Evolutionary conservation across 2,888 invertebrate species (phyloP), one percentile per base, ranked within the genome.

Genomic region (Sericinus montela): DNA sequence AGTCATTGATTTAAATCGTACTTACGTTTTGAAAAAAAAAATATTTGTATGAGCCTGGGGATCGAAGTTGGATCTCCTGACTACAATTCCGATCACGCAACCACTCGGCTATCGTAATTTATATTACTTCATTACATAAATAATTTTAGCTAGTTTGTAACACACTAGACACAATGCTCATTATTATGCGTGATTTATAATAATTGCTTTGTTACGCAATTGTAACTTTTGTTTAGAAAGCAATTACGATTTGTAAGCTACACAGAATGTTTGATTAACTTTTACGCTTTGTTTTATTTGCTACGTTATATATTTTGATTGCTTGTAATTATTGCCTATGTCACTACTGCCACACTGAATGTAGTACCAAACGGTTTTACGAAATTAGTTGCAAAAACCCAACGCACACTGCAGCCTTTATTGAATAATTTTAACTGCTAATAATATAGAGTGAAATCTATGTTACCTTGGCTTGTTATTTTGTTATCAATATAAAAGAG

Each of bases 401-500:
- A 53, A 62, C 59, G 69, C 68, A 69, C 63, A 67, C 65, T 57
- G 59, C 66, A 69, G 62, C 61, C 62, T 63, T 63, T 63, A 57
- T 57, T 62, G 59, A 71, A 72, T 69, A 67, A 72, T 71, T 69
- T 73, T 61, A 66, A 65, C 57, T 54, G 63, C 70, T 67, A 66
- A 43, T 48, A 45, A 39, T 62, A 75, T 72, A 73, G 58, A 75
- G 80, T 71, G 85, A 83, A 84, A 85, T 78, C 80, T 65, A 71
- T 69, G 73, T 85, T 71, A 76, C 84, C 83, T 85, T 86, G 85
- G 71, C 63, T 63, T 53, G 54, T 54, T 62, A 75, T 55, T 68
- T 75, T 75, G 67, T 67, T 72, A 67, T 67, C 63, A 67, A 78
- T 87, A 87, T 87, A 86, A 82, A 87, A 84, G 80, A 69, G 67